Base-by-base conservation (phyloP, 2,113 vertebrate genomes). In the Gallinago media region DNA sequence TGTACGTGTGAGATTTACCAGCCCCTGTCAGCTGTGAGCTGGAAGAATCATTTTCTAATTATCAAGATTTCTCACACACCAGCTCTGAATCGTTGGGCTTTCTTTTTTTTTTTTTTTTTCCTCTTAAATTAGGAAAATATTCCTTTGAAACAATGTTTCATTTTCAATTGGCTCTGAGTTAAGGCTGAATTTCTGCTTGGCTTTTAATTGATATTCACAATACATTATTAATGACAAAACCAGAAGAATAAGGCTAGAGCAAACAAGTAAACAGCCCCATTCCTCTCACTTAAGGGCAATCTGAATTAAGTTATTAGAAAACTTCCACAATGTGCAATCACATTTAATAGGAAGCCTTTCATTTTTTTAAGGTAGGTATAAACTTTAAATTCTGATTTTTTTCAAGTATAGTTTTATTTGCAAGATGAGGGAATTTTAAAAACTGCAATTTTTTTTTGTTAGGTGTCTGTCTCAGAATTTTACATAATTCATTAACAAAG, bases 31-130 rank as follows among this genome's bases (percentile, higher is more conserved):
- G 52, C 38, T 76, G 85, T 71, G 75, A 87, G 89, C 84, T 70
- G 47, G 79, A 92, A 97, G 93, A 96, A 97, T 98, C 34, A 91
- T 96, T 94, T 96, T 94, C 96, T 97, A 97, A 95, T 95, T 93
- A 98, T 31, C 62, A 84, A 67, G 65, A 88, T 94, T 89, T 92
- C 92, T 95, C 93, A 88, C 70, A 89, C 21, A 88, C 74, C 83
- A 88, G 78, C 75, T 84, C 73, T 52, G 62, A 82, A 94, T 56
- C 55, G 26, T 20, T 38, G 19, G 29, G 18, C 16, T n/a, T 59
- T 78, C 25, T 65, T 79, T 68, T 79, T 68, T 34, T 65, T 79
- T 68, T 79, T 68, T 34, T 21, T 38, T 21, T 9, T 14, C 36
- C 44, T 74, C 77, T 83, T 88, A 93, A 96, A 96, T 91, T 91